A percentile compares a stretch with the other conserved stretches of the same genome.
Evolutionary conservation across 2,113 vertebrate genomes (phyloP).

Genomic region (Cololabis saira): DNA sequence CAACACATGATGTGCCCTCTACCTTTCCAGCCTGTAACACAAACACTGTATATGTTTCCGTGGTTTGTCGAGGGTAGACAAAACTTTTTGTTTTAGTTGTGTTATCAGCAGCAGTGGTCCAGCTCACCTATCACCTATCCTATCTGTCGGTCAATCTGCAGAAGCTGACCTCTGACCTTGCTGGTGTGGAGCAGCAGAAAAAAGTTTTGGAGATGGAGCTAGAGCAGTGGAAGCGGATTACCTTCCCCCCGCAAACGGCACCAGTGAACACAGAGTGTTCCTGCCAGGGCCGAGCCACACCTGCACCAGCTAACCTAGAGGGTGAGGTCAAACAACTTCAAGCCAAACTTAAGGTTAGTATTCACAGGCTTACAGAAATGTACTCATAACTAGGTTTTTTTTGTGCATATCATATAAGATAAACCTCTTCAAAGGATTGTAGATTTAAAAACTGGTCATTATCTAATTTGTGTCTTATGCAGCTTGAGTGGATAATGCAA

Average conservation of each 20-base stretch:
- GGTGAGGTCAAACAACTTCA: constrained; percentile 90
- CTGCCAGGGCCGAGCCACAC: constrained; percentile 51
- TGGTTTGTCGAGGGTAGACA: constrained; percentile 8
- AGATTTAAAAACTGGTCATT: constrained; percentile 48
- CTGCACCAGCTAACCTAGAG: constrained; percentile 75
- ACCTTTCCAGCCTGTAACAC: constrained; percentile 14
- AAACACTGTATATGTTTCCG: constrained; percentile 14
- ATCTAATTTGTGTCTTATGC: constrained; percentile 36
- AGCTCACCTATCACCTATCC: constrained; percentile 34
- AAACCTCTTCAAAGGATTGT: constrained; percentile 53
- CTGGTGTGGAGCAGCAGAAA: constrained; percentile 87
- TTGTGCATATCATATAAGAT: constrained; percentile 32
- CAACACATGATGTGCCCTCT: background rate
- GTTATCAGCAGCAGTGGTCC: constrained; percentile 35
- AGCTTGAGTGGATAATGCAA: constrained; percentile 27
- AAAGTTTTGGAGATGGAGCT: constrained; percentile 84
- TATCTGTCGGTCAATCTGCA: constrained; percentile 66
- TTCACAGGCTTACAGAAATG: constrained; percentile 40
- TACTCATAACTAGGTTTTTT: constrained; percentile 37
- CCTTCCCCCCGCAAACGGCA: constrained; percentile 69
- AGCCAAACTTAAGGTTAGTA: constrained; percentile 90
- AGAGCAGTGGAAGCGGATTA: constrained; percentile 85
- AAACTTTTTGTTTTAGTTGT: constrained; percentile 41
- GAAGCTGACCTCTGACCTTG: constrained; percentile 87
- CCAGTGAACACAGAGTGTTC: constrained; percentile 34